A percentile compares a stretch with the other conserved stretches of the same genome.
These are phyloP conservation scores for Barbus barbus DNA, from an alignment of 2,113 vertebrate species.

Conservation along the genomic window DNA sequence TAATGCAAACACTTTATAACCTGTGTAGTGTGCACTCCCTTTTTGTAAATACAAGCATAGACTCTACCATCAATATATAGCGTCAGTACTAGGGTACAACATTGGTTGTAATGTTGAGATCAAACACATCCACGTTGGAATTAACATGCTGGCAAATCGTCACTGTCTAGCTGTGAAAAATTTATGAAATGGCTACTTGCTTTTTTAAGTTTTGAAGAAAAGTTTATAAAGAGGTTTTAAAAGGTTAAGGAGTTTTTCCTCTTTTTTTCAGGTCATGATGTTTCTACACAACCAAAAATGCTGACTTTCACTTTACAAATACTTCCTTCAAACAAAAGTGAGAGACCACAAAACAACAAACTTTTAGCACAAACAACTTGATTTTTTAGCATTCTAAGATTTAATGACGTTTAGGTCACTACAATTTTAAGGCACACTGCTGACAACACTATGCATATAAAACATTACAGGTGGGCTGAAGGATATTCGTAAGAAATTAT, in stretches of 20 bases:
- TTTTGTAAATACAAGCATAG: constrained; percentile 44
- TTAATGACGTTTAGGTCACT: background rate
- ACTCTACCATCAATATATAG: background rate
- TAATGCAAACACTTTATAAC: background rate
- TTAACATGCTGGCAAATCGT: background rate
- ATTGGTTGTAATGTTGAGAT: background rate
- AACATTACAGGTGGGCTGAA: background rate
- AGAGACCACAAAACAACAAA: background rate
- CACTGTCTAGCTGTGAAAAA: background rate
- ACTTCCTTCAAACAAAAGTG: background rate
- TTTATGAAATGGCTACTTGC: background rate
- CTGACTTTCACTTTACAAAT: background rate
- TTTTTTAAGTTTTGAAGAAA: background rate
- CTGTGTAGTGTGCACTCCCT: constrained; percentile 31
- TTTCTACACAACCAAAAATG: background rate
- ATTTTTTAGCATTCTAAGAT: background rate
- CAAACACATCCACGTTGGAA: background rate
- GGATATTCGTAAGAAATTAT: background rate
- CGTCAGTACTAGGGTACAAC: background rate
- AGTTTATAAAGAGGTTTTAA: background rate
- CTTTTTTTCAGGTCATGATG: constrained; percentile 26
- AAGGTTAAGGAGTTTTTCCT: background rate
- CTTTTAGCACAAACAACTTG: background rate
- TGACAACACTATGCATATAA: background rate
- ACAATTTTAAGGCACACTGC: too few relatives aligned